These are phyloP conservation scores for Homarus americanus DNA, from an alignment of 1,140 invertebrate genomes.

Conservation along the genomic window DNA sequence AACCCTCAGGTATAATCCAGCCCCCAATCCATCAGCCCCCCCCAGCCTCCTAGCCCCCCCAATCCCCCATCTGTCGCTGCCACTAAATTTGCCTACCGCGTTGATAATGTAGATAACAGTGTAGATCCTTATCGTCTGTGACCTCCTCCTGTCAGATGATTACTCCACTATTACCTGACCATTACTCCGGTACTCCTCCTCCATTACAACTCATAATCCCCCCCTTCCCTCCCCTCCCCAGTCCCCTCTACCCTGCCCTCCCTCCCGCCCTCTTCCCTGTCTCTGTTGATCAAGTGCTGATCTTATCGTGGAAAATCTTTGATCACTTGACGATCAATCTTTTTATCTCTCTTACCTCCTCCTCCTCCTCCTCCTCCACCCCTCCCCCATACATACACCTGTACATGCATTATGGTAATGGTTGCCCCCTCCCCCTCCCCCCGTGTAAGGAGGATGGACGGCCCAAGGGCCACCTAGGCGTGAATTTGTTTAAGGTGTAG, in stretches of 20 bases:
- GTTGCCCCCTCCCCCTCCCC: too few relatives aligned
- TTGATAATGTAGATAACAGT: constrained; percentile 41
- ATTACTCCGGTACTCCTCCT: constrained; percentile 25
- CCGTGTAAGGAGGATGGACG: too few relatives aligned
- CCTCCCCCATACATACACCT: too few relatives aligned
- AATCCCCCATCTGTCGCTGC: too few relatives aligned
- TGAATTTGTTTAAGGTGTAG: too few relatives aligned
- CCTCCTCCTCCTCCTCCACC: neutral
- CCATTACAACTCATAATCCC: too few relatives aligned
- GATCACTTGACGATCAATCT: constrained; percentile 35
- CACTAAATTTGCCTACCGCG: too few relatives aligned
- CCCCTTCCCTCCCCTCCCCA: too few relatives aligned
- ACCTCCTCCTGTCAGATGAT: constrained; percentile 23
- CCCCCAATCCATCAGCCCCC: neutral
- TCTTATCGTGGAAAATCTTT: constrained; percentile 28
- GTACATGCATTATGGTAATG: too few relatives aligned
- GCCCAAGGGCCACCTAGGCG: too few relatives aligned
- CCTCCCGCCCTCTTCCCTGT: neutral
- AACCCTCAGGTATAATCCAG: neutral
- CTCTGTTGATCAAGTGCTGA: constrained; percentile 28
- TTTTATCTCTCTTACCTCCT: neutral
- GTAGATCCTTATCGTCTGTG: too few relatives aligned
- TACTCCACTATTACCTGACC: constrained; percentile 24
- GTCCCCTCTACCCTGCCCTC: too few relatives aligned
- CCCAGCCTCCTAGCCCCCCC: neutral